Base-by-base conservation (phyloP, 2,888 invertebrate species). In the Cheilosia pagana region DNA sequence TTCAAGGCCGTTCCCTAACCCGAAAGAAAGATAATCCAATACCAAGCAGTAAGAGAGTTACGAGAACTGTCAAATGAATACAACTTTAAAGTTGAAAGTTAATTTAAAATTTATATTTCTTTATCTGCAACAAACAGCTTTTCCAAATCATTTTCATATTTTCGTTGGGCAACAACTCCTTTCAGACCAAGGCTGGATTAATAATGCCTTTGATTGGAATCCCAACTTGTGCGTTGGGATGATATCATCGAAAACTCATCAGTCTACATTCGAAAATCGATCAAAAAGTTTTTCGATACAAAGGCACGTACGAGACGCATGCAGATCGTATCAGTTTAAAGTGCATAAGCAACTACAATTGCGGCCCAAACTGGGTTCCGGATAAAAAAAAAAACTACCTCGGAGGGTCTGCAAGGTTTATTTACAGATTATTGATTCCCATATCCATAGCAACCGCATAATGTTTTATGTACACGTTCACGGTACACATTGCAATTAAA, bases 381-480 rank as follows among this genome's bases (percentile, higher is more conserved):
- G 2, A 21, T 21, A 19, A 8, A 28, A 14, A 14, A 41, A 23
- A 8, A 14, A 23, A 48, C 25, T 6, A 45, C 4, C 31, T 6
- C 10, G 14, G 16, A 62, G 14, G 10, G 3, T 31, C 1, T 12
- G 19, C 0, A 19, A 25, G 19, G 14, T 23, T 50, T 39, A 52
- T 65, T 65, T 39, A 16, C 23, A 10, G 14, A 35, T 14, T 59
- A 70, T 70, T 39, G 70, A 70, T 70, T 39, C 19, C 23, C 39
- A n/a, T 50, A 39, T 50, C 14, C 60, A 71, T 60, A 14, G 57
- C 67, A 50, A 67, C 57, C 19, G 41, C 28, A n/a, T n/a, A 16
- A n/a, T 39, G 39, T 43, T 28, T 31, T 35, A 31, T 25, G 28
- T 8, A 12, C 10, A 3, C 3, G 12, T 28, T 8, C 35, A 48